Conservation (phyloP, 1,140 invertebrate genomes). For the Eueides isabella region DNA sequence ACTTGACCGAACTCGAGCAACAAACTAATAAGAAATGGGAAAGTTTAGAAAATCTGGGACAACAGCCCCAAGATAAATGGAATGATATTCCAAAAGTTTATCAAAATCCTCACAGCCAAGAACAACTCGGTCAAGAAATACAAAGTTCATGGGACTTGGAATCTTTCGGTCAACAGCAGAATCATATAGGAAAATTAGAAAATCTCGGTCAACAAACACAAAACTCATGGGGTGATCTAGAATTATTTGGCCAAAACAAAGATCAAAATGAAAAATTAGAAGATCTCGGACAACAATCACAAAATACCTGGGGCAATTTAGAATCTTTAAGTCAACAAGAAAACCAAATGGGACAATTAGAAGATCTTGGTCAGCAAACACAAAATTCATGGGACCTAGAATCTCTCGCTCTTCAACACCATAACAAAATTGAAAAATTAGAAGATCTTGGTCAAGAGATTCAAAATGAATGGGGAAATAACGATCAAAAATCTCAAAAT, state of each 20-base stretch:
- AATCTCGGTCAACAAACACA: conserved; percentile 50
- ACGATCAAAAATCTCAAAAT: conserved; percentile 50
- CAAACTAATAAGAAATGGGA: conserved; percentile 44
- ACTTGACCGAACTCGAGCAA: conserved; percentile 44
- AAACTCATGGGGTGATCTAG: conserved; percentile 44
- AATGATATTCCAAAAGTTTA: conserved; percentile 60
- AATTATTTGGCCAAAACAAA: conserved; percentile 54
- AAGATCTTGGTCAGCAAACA: conserved; percentile 54
- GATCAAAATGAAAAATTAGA: conserved; percentile 33
- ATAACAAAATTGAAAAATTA: conserved; percentile 6
- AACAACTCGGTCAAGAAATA: conserved; percentile 54
- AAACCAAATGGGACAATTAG: conserved; percentile 41
- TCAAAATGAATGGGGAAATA: conserved; percentile 44
- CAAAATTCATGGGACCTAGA: conserved; percentile 50
- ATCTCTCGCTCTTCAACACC: conserved; percentile 19
- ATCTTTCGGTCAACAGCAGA: conserved; percentile 19
- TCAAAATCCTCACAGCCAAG: conserved; percentile 47
- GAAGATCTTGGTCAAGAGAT: conserved; percentile 51
- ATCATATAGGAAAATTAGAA: conserved; percentile 26
- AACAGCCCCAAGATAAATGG: conserved; percentile 51
- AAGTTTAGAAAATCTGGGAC: conserved; percentile 46
- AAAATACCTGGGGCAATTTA: conserved; percentile 49
- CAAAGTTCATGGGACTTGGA: conserved; percentile 49
- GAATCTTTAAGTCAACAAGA: conserved; percentile 64
- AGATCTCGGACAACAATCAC: conserved; percentile 54